Base-by-base conservation (phyloP, 2,113 vertebrate species). In the Sinocyclocheilus anophthalmus region DNA sequence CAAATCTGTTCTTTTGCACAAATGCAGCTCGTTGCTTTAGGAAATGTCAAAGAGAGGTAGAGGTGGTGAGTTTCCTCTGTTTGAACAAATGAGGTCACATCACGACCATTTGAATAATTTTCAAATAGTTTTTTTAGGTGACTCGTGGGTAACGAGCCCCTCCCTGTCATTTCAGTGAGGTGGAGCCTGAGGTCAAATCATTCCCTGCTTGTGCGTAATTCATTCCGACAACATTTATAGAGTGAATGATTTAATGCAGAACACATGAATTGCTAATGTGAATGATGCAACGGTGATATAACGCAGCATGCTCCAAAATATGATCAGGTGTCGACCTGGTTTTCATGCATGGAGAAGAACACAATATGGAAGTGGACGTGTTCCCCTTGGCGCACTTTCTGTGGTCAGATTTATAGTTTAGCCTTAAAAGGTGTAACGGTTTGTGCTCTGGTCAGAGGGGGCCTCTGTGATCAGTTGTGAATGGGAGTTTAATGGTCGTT, bases 31-130 rank as follows among this genome's bases (percentile, higher is more conserved):
- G 55, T 84, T 79, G 82, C 83, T 85, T 75, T 55, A 83, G 85
- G 81, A 87, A 85, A 89, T 83, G 79, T 73, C 83, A 87, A 67
- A 57, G 63, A 83, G 50, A 85, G 83, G 63, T 84, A 59, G 45
- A 87, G 83, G n/a, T 24, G 63, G 20, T 42, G 85, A 72, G 42
- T 70, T 86, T 86, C 77, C 61, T 16, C 50, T 72, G 39, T 73
- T 85, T 76, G 88, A 83, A 67, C 82, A 86, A 90, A 90, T 90
- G 82, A 90, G 87, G 87, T 88, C 85, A 88, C 84, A 67, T 85
- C 65, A 65, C 85, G 79, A 87, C 73, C 76, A 90, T 82, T 70
- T 80, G 87, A 90, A 87, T 87, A 79, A 85, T 87, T 85, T 85
- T 50, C 39, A 18, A 84, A 87, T 81, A 2, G 55, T 85, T 85